Conservation (phyloP, 2,113 vertebrate species). For the Jaculus jaculus region DNA sequence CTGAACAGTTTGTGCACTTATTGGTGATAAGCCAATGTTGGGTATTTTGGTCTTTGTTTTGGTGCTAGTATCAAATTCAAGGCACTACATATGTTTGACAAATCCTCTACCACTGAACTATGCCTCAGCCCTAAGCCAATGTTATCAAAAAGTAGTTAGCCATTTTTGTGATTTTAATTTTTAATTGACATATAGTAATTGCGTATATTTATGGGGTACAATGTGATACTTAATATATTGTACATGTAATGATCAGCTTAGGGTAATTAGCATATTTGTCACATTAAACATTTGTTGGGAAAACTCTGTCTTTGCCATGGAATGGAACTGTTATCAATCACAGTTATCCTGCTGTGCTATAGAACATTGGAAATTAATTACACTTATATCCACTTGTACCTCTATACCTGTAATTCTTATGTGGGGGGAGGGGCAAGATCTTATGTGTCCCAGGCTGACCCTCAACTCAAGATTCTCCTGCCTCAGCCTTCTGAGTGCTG, state of each 20-base stretch:
- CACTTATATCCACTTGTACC: background rate
- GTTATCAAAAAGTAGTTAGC: slow-evolving; percentile 22
- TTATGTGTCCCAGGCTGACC: background rate
- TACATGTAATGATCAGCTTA: background rate
- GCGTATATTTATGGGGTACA: background rate
- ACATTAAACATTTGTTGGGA: background rate
- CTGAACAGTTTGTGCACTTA: background rate
- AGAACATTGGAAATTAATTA: background rate
- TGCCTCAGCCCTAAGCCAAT: background rate
- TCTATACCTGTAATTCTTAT: background rate
- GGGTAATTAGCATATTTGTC: background rate
- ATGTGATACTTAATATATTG: background rate
- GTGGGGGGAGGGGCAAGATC: background rate
- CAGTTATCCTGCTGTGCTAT: background rate
- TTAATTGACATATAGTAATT: background rate
- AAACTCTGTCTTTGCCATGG: background rate
- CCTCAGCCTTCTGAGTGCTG: background rate
- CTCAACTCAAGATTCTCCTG: background rate
- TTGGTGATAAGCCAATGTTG: background rate
- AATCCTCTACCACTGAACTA: background rate
- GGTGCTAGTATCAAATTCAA: background rate
- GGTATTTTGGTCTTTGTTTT: background rate
- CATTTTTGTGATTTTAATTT: background rate
- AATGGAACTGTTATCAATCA: background rate
- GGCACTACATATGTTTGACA: background rate